Conservation (phyloP, 2,113 vertebrate species). For the Meles meles region DNA sequence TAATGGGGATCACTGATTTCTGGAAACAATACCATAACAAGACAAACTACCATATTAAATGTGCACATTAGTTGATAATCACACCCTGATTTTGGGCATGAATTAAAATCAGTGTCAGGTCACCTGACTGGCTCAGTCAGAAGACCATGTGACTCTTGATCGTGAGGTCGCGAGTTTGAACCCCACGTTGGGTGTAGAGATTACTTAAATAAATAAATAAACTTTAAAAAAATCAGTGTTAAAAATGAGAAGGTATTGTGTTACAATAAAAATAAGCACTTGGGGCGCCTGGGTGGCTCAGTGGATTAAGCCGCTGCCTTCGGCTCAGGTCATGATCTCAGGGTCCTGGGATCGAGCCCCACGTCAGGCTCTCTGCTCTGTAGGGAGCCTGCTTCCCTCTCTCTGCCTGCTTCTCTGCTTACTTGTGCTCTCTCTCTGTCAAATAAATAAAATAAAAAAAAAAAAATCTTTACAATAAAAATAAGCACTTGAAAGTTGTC, state of each 20-base stretch:
- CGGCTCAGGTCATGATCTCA: too few relatives aligned
- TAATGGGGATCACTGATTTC: neutral
- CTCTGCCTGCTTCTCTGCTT: too few relatives aligned
- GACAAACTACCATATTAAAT: neutral
- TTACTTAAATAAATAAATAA: neutral
- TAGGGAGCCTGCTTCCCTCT: too few relatives aligned
- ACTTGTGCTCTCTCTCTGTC: too few relatives aligned
- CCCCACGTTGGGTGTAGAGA: neutral
- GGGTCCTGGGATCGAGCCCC: too few relatives aligned
- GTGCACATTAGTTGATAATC: neutral
- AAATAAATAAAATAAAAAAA: too few relatives aligned
- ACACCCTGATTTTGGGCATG: neutral
- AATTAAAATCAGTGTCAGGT: neutral
- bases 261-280: slow-evolving; percentile 7
- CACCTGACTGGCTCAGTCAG: neutral
- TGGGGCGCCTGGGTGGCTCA: too few relatives aligned
- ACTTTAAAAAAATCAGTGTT: neutral
- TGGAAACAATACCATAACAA: neutral
- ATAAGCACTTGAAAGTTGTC: neutral
- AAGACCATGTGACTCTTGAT: neutral
- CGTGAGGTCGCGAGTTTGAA: neutral
- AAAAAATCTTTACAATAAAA: slow-evolving; percentile 16
- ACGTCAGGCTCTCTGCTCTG: too few relatives aligned
- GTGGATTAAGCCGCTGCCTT: too few relatives aligned
- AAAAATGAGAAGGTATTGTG: neutral